Evolutionary conservation across 1,140 invertebrate species (phyloP).

Genomic region (Drosophila funebris): DNA sequence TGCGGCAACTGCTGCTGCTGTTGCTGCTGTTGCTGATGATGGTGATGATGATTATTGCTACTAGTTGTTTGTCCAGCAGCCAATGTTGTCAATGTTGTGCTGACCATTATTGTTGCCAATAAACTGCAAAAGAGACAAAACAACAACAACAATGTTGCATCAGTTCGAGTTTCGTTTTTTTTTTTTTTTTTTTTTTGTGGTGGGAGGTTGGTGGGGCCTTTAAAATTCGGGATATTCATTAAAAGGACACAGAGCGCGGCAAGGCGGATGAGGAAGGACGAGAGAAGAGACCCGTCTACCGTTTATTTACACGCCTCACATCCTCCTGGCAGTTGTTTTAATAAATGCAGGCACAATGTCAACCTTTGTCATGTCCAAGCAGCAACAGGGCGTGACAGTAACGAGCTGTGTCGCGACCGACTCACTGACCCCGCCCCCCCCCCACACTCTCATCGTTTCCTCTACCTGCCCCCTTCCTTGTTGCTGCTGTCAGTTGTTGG

Average conservation of each 20-base stretch:
- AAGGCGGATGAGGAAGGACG: neutral
- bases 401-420: constrained; percentile 60
- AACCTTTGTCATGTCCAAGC: constrained; percentile 75
- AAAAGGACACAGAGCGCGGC: neutral
- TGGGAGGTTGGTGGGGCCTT: no score
- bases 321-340: constrained; percentile 67
- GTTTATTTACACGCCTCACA: constrained; percentile 51
- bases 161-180: no score
- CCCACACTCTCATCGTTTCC: neutral
- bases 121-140: constrained; percentile 61
- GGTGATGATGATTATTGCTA: constrained; percentile 81
- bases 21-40: constrained; percentile 66
- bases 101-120: constrained; percentile 83
- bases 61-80: constrained; percentile 83
- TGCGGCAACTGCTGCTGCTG: constrained; percentile 55
- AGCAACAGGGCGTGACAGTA: constrained; percentile 73
- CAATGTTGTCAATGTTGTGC: constrained; percentile 83
- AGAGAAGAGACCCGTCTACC: neutral
- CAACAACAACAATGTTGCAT: neutral
- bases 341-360: constrained; percentile 73
- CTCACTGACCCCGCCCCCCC: neutral
- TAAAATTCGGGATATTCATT: constrained; percentile 6
- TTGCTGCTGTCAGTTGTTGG: neutral
- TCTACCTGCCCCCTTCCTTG: neutral
- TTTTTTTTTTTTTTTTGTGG: neutral